Evolutionary conservation across 2,888 invertebrate genomes (phyloP).

Genomic region (Pyrocoelia pectoralis): DNA sequence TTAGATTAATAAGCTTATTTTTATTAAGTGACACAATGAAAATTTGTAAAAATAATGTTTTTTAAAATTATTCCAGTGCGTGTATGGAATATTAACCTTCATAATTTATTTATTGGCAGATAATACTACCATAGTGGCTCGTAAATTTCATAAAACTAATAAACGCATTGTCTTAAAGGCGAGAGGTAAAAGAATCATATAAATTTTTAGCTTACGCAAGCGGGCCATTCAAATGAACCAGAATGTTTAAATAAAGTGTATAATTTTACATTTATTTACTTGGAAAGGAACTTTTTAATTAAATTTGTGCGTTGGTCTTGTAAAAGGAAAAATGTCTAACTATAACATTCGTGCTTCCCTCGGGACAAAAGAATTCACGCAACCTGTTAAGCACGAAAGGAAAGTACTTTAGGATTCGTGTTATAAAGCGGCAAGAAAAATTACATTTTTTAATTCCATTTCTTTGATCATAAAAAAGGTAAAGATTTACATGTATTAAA

Average conservation of each 20-base stretch:
- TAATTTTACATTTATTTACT: background rate
- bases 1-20: too few relatives aligned
- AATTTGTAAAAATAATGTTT: too few relatives aligned
- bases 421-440: background rate
- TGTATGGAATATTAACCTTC: too few relatives aligned
- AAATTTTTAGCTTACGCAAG: too few relatives aligned
- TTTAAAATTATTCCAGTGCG: too few relatives aligned
- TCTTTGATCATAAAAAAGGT: background rate
- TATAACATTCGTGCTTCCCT: slow-evolving; percentile 3
- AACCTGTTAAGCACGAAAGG: slow-evolving; percentile 5
- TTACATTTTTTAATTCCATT: background rate
- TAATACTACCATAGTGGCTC: too few relatives aligned
- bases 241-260: background rate
- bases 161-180: too few relatives aligned
- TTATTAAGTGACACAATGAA: too few relatives aligned
- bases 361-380: slow-evolving; percentile 12
- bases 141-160: too few relatives aligned
- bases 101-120: too few relatives aligned
- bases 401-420: slow-evolving; percentile 4
- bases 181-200: too few relatives aligned
- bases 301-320: slow-evolving; percentile 6
- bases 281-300: slow-evolving; percentile 3
- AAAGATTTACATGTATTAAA: background rate
- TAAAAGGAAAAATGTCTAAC: slow-evolving; percentile 7
- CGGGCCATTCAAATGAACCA: background rate